Conservation (phyloP, 2,888 invertebrate genomes). For the Rosalia funebris region DNA sequence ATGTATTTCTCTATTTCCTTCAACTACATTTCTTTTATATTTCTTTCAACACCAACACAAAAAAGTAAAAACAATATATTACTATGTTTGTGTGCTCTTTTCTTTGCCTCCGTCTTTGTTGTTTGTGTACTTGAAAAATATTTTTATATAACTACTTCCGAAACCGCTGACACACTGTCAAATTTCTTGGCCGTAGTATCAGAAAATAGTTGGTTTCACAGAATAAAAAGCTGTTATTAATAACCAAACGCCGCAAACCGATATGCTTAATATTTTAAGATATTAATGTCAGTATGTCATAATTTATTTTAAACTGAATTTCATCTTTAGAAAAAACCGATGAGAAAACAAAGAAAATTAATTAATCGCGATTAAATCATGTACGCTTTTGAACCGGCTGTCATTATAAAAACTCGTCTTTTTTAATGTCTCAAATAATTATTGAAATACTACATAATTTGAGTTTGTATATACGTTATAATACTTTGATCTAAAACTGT, state of each 20-base stretch:
- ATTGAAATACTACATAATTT: conserved; percentile 7
- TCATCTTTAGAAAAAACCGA: background rate
- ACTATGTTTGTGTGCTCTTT: no score
- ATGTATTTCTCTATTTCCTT: no score
- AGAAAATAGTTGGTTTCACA: background rate
- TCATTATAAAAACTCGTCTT: conserved; percentile 2
- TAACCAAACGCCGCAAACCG: background rate
- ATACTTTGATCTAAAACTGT: conserved; percentile 10
- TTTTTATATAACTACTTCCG: no score
- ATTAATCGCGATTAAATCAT: conserved; percentile 4
- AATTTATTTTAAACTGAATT: background rate
- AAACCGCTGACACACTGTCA: no score
- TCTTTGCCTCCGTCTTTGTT: no score
- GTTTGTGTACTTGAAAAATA: no score
- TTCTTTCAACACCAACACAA: no score
- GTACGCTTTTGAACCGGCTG: conserved; percentile 1
- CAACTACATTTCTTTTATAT: no score
- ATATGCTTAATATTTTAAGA: background rate
- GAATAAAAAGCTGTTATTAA: background rate
- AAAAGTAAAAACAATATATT: no score
- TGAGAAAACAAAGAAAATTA: background rate
- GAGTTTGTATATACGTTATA: background rate
- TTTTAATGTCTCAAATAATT: conserved; percentile 11
- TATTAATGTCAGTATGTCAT: background rate
- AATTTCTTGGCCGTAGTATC: background rate